These are phyloP conservation scores for Schlechtendalia chinensis DNA, from an alignment of 1,140 invertebrate genomes.

Conservation along the genomic window DNA sequence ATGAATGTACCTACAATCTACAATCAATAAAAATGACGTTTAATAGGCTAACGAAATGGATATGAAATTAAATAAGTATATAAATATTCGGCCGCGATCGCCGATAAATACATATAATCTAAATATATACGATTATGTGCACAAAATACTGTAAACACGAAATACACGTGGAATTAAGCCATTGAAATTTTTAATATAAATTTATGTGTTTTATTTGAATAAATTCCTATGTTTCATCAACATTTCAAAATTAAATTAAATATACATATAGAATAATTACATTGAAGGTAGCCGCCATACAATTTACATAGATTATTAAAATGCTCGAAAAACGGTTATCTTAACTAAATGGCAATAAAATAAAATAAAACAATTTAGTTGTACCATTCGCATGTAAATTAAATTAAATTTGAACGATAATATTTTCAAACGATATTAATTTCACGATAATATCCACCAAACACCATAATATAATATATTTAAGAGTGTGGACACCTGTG, in stretches of 20 bases:
- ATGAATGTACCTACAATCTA: too few species aligned
- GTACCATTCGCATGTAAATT: background rate
- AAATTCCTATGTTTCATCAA: background rate
- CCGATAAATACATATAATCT: too few species aligned
- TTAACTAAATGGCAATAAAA: background rate
- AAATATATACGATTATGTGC: too few species aligned
- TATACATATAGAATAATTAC: background rate
- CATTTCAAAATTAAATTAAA: background rate
- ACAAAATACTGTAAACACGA: background rate
- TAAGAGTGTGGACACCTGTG: slow-evolving; percentile 15
- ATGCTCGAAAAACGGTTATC: background rate
- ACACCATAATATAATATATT: slow-evolving; percentile 23
- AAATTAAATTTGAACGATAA: slow-evolving; percentile 3
- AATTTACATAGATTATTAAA: slow-evolving; percentile 11
- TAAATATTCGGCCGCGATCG: too few species aligned
- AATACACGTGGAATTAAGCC: background rate
- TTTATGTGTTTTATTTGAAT: background rate
- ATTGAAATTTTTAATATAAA: background rate
- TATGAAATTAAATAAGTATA: too few species aligned
- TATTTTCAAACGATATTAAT: background rate
- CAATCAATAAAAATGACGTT: too few species aligned
- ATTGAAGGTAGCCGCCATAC: background rate
- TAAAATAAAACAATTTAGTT: background rate
- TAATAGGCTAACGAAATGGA: too few species aligned
- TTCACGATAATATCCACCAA: background rate